Percentiles rank a stretch among this genome's conserved stretches.
Evolutionary conservation across 2,888 invertebrate species (phyloP).

Genomic region (Trichogramma evanescens): DNA sequence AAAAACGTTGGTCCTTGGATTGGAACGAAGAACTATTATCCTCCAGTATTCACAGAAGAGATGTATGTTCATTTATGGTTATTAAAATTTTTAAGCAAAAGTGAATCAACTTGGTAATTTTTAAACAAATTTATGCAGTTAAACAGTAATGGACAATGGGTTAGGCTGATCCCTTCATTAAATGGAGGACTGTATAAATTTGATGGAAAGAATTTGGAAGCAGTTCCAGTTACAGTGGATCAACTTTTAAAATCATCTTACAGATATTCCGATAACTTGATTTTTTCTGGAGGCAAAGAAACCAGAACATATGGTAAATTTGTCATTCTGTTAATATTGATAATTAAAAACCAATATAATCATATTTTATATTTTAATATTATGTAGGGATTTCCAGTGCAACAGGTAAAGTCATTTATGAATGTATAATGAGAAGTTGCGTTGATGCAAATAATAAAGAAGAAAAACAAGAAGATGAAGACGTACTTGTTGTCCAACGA

Average conservation of each 20-base stretch:
- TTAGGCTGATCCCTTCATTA: constrained; percentile 86
- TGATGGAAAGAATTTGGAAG: constrained; percentile 80
- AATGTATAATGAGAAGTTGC: constrained; percentile 70
- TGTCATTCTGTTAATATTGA: background rate
- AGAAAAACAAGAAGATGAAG: constrained; percentile 45
- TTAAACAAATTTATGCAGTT: constrained; percentile 49
- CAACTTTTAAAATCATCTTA: constrained; percentile 80
- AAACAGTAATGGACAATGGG: constrained; percentile 76
- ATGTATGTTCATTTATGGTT: constrained; percentile 52
- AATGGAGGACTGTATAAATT: constrained; percentile 88
- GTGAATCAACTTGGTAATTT: background rate
- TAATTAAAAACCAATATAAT: constrained; percentile 1
- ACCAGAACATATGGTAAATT: constrained; percentile 68
- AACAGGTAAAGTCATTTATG: constrained; percentile 67
- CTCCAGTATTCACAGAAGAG: constrained; percentile 81
- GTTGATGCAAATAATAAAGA: constrained; percentile 58
- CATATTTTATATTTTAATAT: background rate
- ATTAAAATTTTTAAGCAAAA: background rate
- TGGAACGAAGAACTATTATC: constrained; percentile 71
- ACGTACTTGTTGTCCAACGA: constrained; percentile 71
- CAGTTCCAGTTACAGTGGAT: constrained; percentile 80
- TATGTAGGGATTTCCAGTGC: constrained; percentile 57
- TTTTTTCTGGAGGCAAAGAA: constrained; percentile 84
- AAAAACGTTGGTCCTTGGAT: constrained; percentile 69
- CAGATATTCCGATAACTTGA: constrained; percentile 76